Conservation (phyloP, 2,797 vertebrate genomes). For the Coendou prehensilis region DNA sequence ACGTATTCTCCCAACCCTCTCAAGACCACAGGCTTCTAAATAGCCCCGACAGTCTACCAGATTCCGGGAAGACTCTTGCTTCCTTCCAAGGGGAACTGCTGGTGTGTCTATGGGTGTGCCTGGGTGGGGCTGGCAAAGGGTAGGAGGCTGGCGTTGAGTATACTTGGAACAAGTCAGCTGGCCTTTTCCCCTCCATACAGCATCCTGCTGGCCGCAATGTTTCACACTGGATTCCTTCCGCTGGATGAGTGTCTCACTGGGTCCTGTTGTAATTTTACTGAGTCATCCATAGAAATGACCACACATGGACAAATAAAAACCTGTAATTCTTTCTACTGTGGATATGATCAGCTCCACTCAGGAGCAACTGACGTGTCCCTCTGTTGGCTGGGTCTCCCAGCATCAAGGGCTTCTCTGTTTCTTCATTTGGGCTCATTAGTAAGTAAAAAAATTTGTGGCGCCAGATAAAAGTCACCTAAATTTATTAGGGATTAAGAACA, state of each 20-base stretch:
- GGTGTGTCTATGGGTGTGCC: rapidly evolving
- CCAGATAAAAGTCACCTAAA: neutral
- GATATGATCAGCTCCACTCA: neutral
- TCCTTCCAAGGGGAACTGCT: neutral
- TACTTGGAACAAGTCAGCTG: neutral
- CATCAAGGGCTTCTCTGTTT: neutral
- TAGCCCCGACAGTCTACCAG: too few relatives aligned
- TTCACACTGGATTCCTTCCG: slow-evolving; percentile 15
- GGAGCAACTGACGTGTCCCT: neutral
- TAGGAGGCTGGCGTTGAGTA: neutral
- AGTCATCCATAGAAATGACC: slow-evolving; percentile 71
- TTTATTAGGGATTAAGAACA: neutral
- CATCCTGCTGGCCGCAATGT: neutral
- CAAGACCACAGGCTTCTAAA: slow-evolving; percentile 2
- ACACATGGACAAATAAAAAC: neutral
- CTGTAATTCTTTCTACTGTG: slow-evolving; percentile 13
- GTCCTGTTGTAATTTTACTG: neutral
- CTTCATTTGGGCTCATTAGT: neutral
- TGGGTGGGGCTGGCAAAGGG: rapidly evolving
- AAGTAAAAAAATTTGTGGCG: neutral
- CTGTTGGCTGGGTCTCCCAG: neutral
- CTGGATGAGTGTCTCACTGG: slow-evolving; percentile 34
- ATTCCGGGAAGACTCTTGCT: neutral
- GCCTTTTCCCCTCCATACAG: neutral
- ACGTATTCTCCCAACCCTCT: neutral